Evolutionary conservation across 2,888 invertebrate species (phyloP).

Genomic region (Eudasyphora cyanicolor): DNA sequence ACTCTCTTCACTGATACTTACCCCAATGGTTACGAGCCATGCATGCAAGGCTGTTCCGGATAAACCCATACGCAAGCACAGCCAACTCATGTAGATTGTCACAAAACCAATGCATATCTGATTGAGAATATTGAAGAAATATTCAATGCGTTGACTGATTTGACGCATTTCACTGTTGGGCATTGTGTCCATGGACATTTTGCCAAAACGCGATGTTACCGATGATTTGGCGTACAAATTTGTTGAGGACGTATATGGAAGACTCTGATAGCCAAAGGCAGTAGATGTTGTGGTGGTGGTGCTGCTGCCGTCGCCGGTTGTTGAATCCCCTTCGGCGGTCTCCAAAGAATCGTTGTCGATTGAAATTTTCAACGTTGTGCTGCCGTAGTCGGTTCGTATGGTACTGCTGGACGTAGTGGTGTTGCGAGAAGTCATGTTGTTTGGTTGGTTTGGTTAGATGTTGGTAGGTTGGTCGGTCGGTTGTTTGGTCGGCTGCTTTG

Average conservation of each 20-base stretch:
- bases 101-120: constrained; percentile 77
- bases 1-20: constrained; percentile 67
- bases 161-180: constrained; percentile 67
- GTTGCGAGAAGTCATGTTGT: constrained; percentile 56
- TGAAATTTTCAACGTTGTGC: constrained; percentile 68
- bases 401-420: constrained; percentile 60
- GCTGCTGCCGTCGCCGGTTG: not conserved
- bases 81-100: constrained; percentile 76
- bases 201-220: constrained; percentile 54
- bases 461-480: not conserved
- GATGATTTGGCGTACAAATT: constrained; percentile 53
- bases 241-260: constrained; percentile 46
- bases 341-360: constrained; percentile 43
- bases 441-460: not conserved
- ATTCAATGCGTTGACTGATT: constrained; percentile 70
- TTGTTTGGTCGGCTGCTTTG: no score
- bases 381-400: constrained; percentile 73
- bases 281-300: constrained; percentile 19
- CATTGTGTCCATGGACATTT: constrained; percentile 69
- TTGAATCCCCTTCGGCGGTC: constrained; percentile 24
- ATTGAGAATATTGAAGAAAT: constrained; percentile 73
- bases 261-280: constrained; percentile 57
- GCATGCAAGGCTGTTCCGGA: constrained; percentile 73
- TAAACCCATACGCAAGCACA: constrained; percentile 72
- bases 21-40: constrained; percentile 77